Evolutionary conservation across 2,888 invertebrate species (phyloP).

Genomic region (Anorthoa munda): DNA sequence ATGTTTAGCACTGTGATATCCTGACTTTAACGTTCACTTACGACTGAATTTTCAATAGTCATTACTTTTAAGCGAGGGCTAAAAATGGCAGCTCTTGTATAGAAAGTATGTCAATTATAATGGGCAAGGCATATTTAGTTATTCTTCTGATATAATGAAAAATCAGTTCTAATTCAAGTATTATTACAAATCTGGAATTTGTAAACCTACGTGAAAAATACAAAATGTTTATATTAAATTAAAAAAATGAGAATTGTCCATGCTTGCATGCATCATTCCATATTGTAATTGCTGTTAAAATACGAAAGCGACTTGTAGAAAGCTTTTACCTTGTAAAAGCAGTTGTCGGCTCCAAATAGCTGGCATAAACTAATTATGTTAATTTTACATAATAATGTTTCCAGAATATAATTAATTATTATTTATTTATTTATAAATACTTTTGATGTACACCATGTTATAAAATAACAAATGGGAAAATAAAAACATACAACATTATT

Average conservation of each 20-base stretch:
- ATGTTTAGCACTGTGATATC: no score
- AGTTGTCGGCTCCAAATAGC: not conserved
- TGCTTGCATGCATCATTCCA: constrained; percentile 5
- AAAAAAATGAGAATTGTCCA: not conserved
- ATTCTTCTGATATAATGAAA: not conserved
- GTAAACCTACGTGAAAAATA: not conserved
- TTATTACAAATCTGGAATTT: not conserved
- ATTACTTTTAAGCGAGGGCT: not conserved
- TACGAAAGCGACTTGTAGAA: not conserved
- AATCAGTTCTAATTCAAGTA: not conserved
- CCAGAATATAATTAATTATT: no score
- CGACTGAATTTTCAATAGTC: not conserved
- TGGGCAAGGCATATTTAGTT: not conserved
- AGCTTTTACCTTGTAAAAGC: not conserved
- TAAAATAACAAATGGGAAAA: no score
- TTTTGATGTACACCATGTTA: no score
- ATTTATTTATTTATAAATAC: no score
- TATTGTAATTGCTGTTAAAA: not conserved
- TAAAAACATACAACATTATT: no score
- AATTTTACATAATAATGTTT: no score
- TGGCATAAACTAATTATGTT: not conserved
- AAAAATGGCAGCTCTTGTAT: not conserved
- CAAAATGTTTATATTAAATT: not conserved
- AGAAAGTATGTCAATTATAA: not conserved
- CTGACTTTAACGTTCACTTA: not conserved